Conservation (phyloP, 1,140 invertebrate species). For the Caenorhabditis remanei region DNA sequence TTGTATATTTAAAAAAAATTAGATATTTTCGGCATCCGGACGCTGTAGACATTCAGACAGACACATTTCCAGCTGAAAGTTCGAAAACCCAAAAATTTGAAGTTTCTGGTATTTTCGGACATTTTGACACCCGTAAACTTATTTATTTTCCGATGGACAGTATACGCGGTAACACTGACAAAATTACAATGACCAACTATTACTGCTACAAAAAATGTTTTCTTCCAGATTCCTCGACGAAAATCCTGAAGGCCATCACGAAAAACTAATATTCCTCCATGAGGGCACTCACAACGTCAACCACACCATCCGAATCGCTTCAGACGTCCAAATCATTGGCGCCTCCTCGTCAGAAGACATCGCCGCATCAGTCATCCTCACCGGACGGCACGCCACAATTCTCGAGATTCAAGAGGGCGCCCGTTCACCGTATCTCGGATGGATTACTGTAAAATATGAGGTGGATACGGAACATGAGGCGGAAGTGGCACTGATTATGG, state of each 20-base stretch:
- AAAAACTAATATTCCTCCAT: slow-evolving; percentile 36
- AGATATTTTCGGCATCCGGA: too few relatives aligned
- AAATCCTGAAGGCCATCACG: slow-evolving; percentile 16
- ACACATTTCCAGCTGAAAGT: too few relatives aligned
- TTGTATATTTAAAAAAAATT: too few relatives aligned
- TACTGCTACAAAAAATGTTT: too few relatives aligned
- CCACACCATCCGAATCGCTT: slow-evolving; percentile 31
- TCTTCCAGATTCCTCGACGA: slow-evolving; percentile 49
- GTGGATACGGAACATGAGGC: slow-evolving; percentile 44
- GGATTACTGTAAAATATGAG: slow-evolving; percentile 32
- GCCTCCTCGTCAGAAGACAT: slow-evolving; percentile 29
- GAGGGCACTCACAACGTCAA: slow-evolving; percentile 33
- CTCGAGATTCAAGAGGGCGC: slow-evolving; percentile 16
- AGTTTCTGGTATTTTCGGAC: too few relatives aligned
- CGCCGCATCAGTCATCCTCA: slow-evolving; percentile 10
- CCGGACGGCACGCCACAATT: slow-evolving; percentile 10
- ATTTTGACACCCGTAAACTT: too few relatives aligned
- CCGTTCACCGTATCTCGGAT: neutral
- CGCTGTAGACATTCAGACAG: too few relatives aligned
- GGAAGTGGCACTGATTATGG: neutral
- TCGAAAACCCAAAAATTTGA: too few relatives aligned
- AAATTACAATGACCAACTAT: too few relatives aligned
- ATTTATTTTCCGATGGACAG: too few relatives aligned
- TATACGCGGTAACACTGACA: too few relatives aligned
- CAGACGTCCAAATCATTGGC: slow-evolving; percentile 15